These are phyloP conservation scores for Drosophila ustulata DNA, from an alignment of 2,888 invertebrate genomes.

Conservation along the genomic window DNA sequence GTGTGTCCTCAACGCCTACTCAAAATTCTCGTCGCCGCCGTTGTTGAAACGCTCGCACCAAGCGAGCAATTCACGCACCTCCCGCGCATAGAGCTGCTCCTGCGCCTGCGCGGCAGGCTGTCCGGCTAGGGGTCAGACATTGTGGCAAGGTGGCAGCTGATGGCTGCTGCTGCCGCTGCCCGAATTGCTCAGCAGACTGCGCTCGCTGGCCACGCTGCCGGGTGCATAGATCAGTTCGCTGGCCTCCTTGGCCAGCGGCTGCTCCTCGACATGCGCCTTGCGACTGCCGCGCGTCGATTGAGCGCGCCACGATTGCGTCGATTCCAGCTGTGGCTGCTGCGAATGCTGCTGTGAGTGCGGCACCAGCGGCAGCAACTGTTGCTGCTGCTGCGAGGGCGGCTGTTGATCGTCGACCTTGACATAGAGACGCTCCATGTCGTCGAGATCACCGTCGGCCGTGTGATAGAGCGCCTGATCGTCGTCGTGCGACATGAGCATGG, in stretches of 20 bases:
- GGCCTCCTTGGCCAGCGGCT: constrained; percentile 83
- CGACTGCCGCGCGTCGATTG: constrained; percentile 75
- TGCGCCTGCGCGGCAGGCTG: constrained; percentile 43
- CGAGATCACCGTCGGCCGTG: constrained; percentile 81
- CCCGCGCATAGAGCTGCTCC: constrained; percentile 79
- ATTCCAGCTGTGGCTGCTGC: constrained; percentile 47
- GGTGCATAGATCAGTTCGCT: constrained; percentile 84
- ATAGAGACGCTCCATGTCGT: constrained; percentile 84
- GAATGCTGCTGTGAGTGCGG: constrained; percentile 49
- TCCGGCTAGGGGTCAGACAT: constrained; percentile 78
- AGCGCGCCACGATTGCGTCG: constrained; percentile 73
- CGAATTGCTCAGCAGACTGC: constrained; percentile 84
- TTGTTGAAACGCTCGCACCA: constrained; percentile 83
- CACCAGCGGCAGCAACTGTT: constrained; percentile 52
- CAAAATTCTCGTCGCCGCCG: constrained; percentile 78
- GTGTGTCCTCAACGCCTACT: constrained; percentile 42
- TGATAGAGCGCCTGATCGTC: constrained; percentile 81
- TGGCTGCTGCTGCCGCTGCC: constrained; percentile 79
- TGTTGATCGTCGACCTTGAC: constrained; percentile 84
- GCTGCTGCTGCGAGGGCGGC: constrained; percentile 66
- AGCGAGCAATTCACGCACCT: constrained; percentile 80
- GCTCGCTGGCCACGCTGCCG: constrained; percentile 83
- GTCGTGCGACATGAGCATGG: constrained; percentile 82
- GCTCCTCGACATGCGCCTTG: constrained; percentile 54
- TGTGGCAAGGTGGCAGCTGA: constrained; percentile 72